A percentile compares a stretch with the other conserved stretches of the same genome.
phyloP scores from a whole-genome alignment of 1,140 invertebrate species.

The Helicoverpa armigera region DNA sequence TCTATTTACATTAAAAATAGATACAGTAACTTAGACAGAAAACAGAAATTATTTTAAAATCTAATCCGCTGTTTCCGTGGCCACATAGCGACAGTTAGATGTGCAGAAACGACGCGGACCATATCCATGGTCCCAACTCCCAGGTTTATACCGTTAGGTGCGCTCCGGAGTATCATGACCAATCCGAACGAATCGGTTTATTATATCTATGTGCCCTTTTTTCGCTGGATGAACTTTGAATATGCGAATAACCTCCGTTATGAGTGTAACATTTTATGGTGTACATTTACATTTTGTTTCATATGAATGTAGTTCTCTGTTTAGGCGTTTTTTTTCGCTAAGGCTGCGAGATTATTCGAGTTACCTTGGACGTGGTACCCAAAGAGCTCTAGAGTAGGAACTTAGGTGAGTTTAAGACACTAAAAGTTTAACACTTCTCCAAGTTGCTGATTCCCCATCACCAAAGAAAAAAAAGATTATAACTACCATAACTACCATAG shows the following conservation, averaged over 20 bases:
- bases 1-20: too few species aligned
- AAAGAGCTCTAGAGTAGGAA: too few species aligned
- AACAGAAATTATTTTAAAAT: background rate
- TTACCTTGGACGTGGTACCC: too few species aligned
- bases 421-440: too few species aligned
- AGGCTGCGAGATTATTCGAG: too few species aligned
- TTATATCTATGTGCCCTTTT: slow-evolving; percentile 58
- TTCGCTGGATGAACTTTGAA: slow-evolving; percentile 35
- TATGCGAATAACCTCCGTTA: slow-evolving; percentile 17
- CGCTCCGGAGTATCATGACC: slow-evolving; percentile 59
- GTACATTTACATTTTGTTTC: background rate
- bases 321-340: background rate
- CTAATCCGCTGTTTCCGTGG: slow-evolving; percentile 37
- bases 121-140: slow-evolving; percentile 57
- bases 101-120: slow-evolving; percentile 56
- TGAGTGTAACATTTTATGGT: slow-evolving; percentile 4
- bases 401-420: too few species aligned
- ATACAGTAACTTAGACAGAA: too few species aligned
- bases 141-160: slow-evolving; percentile 66
- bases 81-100: slow-evolving; percentile 57
- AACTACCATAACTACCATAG: too few species aligned
- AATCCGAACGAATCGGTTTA: slow-evolving; percentile 64
- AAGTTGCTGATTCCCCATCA: too few species aligned
- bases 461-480: too few species aligned
- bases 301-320: background rate